Evolutionary conservation across 2,113 vertebrate genomes (phyloP).

Genomic region (Phaethon lepturus): DNA sequence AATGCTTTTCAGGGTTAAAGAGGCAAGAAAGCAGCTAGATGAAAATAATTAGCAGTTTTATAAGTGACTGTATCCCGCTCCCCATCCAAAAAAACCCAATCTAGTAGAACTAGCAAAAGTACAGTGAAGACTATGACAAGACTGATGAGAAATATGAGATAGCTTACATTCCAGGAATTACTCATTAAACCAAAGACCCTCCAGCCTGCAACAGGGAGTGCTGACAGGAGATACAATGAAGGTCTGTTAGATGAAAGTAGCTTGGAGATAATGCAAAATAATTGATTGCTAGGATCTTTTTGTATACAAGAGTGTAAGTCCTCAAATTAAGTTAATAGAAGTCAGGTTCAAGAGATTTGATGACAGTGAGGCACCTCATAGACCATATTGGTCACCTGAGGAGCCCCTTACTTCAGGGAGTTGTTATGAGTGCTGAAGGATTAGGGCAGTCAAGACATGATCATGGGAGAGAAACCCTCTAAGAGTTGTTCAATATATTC

Average conservation of each 20-base stretch:
- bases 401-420: neutral
- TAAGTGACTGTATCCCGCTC: neutral
- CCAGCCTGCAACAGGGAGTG: neutral
- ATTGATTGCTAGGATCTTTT: neutral
- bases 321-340: neutral
- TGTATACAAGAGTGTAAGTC: neutral
- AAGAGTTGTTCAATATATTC: neutral
- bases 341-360: neutral
- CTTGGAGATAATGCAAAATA: neutral
- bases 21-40: neutral
- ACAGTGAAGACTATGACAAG: neutral
- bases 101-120: neutral
- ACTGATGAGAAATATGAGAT: neutral
- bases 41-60: neutral
- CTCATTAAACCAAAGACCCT: neutral
- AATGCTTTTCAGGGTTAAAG: neutral
- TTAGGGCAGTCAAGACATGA: neutral
- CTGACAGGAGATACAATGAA: neutral
- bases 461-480: neutral
- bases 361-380: neutral
- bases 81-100: accelerated
- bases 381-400: neutral
- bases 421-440: neutral
- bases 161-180: neutral
- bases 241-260: neutral